A percentile compares a stretch with the other conserved stretches of the same genome.
Evolutionary conservation across 1,140 invertebrate genomes (phyloP).

Genomic region (Euglossa dilemma): DNA sequence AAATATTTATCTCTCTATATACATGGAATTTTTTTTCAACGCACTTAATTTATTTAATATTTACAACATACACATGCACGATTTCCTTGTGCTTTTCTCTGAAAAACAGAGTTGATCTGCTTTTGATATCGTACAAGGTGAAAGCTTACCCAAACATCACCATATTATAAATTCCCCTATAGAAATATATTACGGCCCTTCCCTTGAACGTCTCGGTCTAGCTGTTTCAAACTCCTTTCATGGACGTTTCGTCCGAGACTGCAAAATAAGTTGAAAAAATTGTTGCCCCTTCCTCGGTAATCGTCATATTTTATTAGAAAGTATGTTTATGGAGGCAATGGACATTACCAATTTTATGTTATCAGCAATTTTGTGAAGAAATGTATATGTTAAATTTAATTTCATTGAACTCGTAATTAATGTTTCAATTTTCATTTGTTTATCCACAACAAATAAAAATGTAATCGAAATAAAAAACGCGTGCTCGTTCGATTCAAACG

Average conservation of each 20-base stretch:
- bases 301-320: not conserved
- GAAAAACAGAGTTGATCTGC: conserved; percentile 12
- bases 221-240: conserved; percentile 7
- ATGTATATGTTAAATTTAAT: too few relatives aligned
- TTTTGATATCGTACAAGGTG: conserved; percentile 3
- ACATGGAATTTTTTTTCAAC: conserved; percentile 54
- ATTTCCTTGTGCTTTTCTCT: not conserved
- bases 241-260: conserved; percentile 21
- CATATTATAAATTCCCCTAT: not conserved
- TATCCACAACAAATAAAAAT: not conserved
- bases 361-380: too few relatives aligned
- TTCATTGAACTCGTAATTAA: too few relatives aligned
- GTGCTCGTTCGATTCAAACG: too few relatives aligned
- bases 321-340: not conserved
- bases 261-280: conserved; percentile 1
- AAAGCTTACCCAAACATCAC: not conserved
- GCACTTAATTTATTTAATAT: conserved; percentile 68
- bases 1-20: conserved; percentile 57
- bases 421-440: too few relatives aligned
- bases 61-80: conserved; percentile 64
- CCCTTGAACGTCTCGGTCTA: conserved; percentile 8
- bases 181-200: conserved; percentile 1
- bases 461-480: not conserved
- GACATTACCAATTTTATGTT: too few relatives aligned
- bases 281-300: not conserved